phyloP scores from a whole-genome alignment of 2,888 invertebrate species.

The Ectropis crepuscularia region DNA sequence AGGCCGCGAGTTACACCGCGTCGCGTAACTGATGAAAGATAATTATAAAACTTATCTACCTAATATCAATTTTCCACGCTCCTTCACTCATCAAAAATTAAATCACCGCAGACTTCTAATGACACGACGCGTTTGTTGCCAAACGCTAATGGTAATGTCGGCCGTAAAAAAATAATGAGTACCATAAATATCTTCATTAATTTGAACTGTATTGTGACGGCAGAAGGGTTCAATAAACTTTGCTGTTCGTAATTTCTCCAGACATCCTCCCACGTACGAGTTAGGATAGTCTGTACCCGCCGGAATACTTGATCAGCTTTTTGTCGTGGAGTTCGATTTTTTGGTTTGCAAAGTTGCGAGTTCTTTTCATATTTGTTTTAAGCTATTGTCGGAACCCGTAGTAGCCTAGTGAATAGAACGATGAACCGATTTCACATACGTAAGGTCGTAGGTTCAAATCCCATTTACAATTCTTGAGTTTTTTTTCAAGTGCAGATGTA shows the following conservation, averaged over 20 bases:
- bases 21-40: too few species aligned
- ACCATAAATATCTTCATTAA: conserved; percentile 3
- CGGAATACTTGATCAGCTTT: conserved; percentile 48
- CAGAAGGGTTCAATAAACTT: conserved; percentile 22
- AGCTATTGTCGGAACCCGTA: too few species aligned
- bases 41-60: not conserved
- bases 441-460: too few species aligned
- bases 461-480: too few species aligned
- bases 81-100: conserved; percentile 8
- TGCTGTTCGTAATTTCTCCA: conserved; percentile 36
- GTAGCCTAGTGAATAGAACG: too few species aligned
- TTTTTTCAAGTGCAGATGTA: too few species aligned
- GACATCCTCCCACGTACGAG: conserved; percentile 37
- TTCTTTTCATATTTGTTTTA: not conserved
- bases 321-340: conserved; percentile 30
- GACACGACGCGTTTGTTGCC: conserved; percentile 2
- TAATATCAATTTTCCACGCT: not conserved
- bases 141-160: conserved; percentile 13
- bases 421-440: too few species aligned
- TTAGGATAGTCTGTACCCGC: conserved; percentile 36
- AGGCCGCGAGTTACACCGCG: too few species aligned
- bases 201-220: conserved; percentile 18
- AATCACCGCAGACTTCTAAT: conserved; percentile 5
- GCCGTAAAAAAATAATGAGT: conserved; percentile 19
- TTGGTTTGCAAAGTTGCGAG: not conserved